Base-by-base conservation (phyloP, 2,797 vertebrate genomes). In the Coranthus polyacanthus region DNA sequence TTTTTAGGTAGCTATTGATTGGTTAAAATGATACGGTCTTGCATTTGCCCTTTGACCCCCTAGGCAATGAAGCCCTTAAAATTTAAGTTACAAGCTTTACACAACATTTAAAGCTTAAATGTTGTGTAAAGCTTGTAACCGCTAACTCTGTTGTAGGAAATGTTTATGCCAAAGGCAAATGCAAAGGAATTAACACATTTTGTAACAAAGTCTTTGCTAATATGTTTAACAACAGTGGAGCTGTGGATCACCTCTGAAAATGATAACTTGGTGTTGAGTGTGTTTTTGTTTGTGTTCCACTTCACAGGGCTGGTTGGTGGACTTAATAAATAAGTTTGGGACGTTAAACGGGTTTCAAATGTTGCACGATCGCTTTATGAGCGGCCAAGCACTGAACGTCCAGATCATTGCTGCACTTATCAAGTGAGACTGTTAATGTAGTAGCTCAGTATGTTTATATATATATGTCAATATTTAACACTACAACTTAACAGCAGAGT, bases 391-490 rank as follows among this genome's bases (percentile, higher is more conserved):
- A 87, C 93, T 99, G 93, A 99, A 99, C 88, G 98, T 99, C 93
- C 98, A 99, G 93, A 99, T 99, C 93, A 99, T 99, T 84, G 97
- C 98, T 93, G 98, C 98, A 90, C 98, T 99, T 93, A 99, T 99
- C 92, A 99, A 99, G 98, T 99, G 92, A 96, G 96, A 71, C 10
- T 17, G 6, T 52, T 47, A n/a, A 3, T 26, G 12, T 13, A 37
- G 58, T 17, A 20, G 3, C 4, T 10, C 7, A 26, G 17, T 24
- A 16, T 22, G n/a, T 59, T 0, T n/a, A 7, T 2, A 22, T n/a
- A n/a, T n/a, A 21, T n/a, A 36, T 38, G 2, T 50, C 15, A 15
- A 0, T 24, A 18, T 58, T 43, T 16, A 3, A 5, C 9, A 10
- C 17, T 12, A 11, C 17, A 1, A 13, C 49, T 62, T 43, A 24